Evolutionary conservation across 1,140 invertebrate species (phyloP), one percentile per base, ranked within the genome.

Genomic region (Sinonovacula constricta): DNA sequence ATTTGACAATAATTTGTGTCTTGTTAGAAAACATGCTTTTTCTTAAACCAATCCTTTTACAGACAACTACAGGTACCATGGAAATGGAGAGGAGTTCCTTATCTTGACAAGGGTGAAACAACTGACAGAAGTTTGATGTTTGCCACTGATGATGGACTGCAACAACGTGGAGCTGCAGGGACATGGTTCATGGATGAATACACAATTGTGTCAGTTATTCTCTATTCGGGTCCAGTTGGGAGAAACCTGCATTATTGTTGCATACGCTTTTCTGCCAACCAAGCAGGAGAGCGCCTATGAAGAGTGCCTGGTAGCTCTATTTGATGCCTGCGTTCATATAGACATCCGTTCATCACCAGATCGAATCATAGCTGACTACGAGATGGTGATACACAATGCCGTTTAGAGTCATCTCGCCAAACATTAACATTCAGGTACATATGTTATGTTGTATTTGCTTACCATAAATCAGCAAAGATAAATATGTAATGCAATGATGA

Each of bases 131-230:
- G 49, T 2, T 10, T 67, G 4, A 26, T 67, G 65, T 67, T 67
- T 53, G n/a, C 65, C 14, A 28, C 3, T 4, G 65, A 51, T 5
- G 33, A 14, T 45, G 39, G 39, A 7, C 39, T 45, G 7, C 7
- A 45, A 7, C 39, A 10, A 7, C 39, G 7, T 51, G 45, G 54
- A 5, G 24, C 10, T 7, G 24, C 54, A 14, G 54, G 7, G 5
- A 22, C 22, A 18, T 63, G 60, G 60, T 63, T 63, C 33, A 63
- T 63, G 60, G 60, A 63, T 22, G 60, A 10, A 63, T 34, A 10
- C 60, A 2, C 60, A 63, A n/a, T 63, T 63, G 10, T 5, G 3
- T 5, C 60, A 63, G 60, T 24, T 63, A 10, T 63, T 63, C 33
- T 4, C 2, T 63, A 31, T 63, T 36, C 30, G 60, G 3, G 60